phyloP scores from a whole-genome alignment of 2,888 invertebrate species.

The Lysandra bellargus region DNA sequence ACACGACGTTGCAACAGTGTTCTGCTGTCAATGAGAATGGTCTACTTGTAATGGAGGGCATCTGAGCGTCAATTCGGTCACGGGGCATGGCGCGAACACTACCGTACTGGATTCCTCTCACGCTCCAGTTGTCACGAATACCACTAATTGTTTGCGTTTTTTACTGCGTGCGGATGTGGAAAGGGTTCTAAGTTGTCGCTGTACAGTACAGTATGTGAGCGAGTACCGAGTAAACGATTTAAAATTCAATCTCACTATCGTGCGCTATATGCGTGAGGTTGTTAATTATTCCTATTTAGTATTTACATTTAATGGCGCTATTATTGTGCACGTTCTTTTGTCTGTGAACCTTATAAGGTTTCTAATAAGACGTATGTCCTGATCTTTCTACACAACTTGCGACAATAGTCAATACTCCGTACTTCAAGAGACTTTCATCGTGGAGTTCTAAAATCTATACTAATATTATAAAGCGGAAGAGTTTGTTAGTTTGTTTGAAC shows the following conservation, averaged over 20 bases:
- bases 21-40: constrained; percentile 41
- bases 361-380: background rate
- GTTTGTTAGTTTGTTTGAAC: too few relatives aligned
- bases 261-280: background rate
- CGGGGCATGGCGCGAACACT: constrained; percentile 65
- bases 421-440: background rate
- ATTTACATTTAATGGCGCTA: constrained; percentile 2
- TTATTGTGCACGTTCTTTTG: background rate
- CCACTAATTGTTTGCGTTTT: constrained; percentile 73
- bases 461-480: too few relatives aligned
- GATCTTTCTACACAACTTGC: background rate
- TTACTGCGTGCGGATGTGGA: constrained; percentile 53
- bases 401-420: background rate
- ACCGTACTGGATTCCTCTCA: constrained; percentile 74
- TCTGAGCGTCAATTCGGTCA: constrained; percentile 60
- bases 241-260: constrained; percentile 15
- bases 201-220: background rate
- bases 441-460: too few relatives aligned
- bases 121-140: constrained; percentile 76
- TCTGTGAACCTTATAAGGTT: background rate
- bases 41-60: constrained; percentile 53
- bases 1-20: constrained; percentile 20
- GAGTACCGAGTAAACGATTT: background rate
- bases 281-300: constrained; percentile 2
- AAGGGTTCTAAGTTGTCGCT: constrained; percentile 39